A percentile compares a stretch with the other conserved stretches of the same genome.
Conservation (phyloP, 2,113 vertebrate species). For the Synodontis membranacea region DNA sequence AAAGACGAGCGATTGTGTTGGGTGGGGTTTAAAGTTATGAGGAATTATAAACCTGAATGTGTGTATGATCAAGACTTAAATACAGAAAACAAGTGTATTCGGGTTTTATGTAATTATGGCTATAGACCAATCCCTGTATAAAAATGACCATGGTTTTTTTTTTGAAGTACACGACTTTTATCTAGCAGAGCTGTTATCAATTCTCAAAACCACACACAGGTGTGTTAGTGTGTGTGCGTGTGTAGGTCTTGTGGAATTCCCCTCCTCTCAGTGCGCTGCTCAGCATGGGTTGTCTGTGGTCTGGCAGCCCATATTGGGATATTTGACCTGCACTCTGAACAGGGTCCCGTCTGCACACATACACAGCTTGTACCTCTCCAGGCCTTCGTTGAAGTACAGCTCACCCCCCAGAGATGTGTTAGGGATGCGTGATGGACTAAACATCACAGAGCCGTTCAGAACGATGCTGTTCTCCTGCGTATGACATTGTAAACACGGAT, state of each 20-base stretch:
- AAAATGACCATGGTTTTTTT: background rate
- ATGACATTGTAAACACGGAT: slow-evolving; percentile 1
- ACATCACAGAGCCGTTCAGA: slow-evolving; percentile 92
- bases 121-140: background rate
- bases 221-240: slow-evolving; percentile 4
- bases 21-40: slow-evolving; percentile 11
- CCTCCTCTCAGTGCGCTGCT: slow-evolving; percentile 67
- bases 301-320: slow-evolving; percentile 91
- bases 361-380: slow-evolving; percentile 94
- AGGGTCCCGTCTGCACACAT: slow-evolving; percentile 93
- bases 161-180: background rate
- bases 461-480: slow-evolving; percentile 91
- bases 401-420: slow-evolving; percentile 77
- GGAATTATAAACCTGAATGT: slow-evolving; percentile 10
- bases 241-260: slow-evolving; percentile 14
- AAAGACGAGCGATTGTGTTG: slow-evolving; percentile 7
- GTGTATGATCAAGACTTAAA: background rate
- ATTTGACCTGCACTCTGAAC: slow-evolving; percentile 89
- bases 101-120: background rate
- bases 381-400: slow-evolving; percentile 73
- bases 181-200: background rate
- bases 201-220: background rate
- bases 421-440: slow-evolving; percentile 84
- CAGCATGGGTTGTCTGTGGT: slow-evolving; percentile 87
- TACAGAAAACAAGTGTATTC: background rate